A percentile compares a stretch with the other conserved stretches of the same genome.
Evolutionary conservation across 1,140 invertebrate genomes (phyloP).

Genomic region (Bombus superbus): DNA sequence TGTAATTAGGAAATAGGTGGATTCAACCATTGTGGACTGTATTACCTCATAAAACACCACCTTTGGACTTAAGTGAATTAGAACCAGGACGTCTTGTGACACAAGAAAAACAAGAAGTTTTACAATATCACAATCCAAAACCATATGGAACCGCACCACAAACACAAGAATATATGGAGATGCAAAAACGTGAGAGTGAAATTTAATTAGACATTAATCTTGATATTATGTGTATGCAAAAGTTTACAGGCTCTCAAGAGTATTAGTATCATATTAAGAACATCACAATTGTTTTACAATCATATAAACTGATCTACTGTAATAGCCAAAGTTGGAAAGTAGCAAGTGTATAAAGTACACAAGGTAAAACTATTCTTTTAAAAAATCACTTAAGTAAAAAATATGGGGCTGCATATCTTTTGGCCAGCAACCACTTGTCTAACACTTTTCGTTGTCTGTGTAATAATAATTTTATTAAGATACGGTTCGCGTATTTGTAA

Average conservation of each 20-base stretch:
- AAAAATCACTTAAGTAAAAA: background rate
- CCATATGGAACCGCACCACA: constrained; percentile 66
- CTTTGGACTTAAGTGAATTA: constrained; percentile 90
- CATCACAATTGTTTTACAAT: background rate
- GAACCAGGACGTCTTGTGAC: constrained; percentile 79
- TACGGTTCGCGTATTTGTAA: constrained; percentile 87
- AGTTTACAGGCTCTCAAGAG: constrained; percentile 2
- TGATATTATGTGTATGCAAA: background rate
- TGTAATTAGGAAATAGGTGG: constrained; percentile 89
- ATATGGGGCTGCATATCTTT: constrained; percentile 87
- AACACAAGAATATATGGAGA: constrained; percentile 87
- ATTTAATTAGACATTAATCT: constrained; percentile 85
- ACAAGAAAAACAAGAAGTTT: constrained; percentile 60
- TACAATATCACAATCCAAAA: constrained; percentile 75
- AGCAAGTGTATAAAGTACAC: constrained; percentile 5
- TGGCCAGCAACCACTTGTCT: constrained; percentile 89
- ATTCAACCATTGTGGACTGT: constrained; percentile 91
- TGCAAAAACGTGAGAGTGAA: constrained; percentile 92
- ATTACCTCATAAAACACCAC: constrained; percentile 91
- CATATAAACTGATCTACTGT: constrained; percentile 11
- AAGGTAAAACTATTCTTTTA: background rate
- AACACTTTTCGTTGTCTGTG: constrained; percentile 87
- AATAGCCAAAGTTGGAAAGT: constrained; percentile 10
- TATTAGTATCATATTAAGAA: constrained; percentile 12
- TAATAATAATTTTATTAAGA: constrained; percentile 89